Base-by-base conservation (phyloP, 2,888 invertebrate genomes). In the Lasius platythorax region DNA sequence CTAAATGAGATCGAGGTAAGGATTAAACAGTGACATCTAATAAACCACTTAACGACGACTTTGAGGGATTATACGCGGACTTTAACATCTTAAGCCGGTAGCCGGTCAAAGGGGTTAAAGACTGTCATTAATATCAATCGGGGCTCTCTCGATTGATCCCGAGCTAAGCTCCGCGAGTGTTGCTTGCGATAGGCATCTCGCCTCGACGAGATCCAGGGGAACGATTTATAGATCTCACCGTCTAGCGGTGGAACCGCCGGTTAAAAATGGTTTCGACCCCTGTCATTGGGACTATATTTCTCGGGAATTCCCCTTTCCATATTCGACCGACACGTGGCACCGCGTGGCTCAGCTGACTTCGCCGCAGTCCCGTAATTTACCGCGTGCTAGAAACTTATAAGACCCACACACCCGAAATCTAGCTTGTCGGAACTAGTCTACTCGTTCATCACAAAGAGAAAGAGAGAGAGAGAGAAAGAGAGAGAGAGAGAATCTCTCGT, bases 261-360 rank as follows among this genome's bases (percentile, higher is more conserved):
- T 90, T 90, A 90, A 92, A 92, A 91, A 89, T 90, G 84, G 82
- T 88, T 90, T 92, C 91, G 90, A 92, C 91, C 93, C 91, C 87
- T 92, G 91, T 92, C 91, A 90, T 87, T 92, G 88, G 87, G 90
- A 84, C 90, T 88, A 92, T 92, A 93, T 92, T 91, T 91, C 91
- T 91, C 68, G 84, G 76, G 85, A 88, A 91, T 87, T 87, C 83
- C 87, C 88, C 88, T 89, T 88, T 89, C 87, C 81, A 61, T 81
- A 72, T 76, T 72, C 58, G 76, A 82, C 74, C 61, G 91, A 86
- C 92, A 93, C 92, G 91, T 91, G 92, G 90, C 90, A 83, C 83
- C 87, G 87, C 89, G 88, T 90, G 90, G 78, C 85, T 87, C 88
- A 88, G 72, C 83, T 85, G 89, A 91, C 86, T 91, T 87, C 76